Evolutionary conservation across 2,113 vertebrate species (phyloP), one percentile per base, ranked within the genome.

Genomic region (Procavia capensis): DNA sequence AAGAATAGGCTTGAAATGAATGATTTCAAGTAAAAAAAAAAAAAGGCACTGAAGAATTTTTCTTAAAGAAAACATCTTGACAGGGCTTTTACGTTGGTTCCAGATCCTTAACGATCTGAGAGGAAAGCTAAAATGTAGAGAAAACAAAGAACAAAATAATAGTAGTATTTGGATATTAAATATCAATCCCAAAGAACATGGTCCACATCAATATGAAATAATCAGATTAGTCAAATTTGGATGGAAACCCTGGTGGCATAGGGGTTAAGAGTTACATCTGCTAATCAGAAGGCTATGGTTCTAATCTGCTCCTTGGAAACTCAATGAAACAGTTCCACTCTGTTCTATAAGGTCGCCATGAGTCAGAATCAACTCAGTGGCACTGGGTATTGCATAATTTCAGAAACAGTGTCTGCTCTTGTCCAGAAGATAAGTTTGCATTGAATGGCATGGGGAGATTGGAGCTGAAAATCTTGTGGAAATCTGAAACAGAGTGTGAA

Each of bases 191-290:
- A 59, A 93, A 89, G 47, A 63, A 41, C 63, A 79, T 41, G 63
- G 66, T 43, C 16, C 6, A 82, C 39, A 25, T 78, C 45, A 43
- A 14, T 57, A 83, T 75, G 75, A 94, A 85, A 83, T 57, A 54
- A 68, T 83, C 57, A 75, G 27, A 83, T 66, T 64, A 43, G 39
- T 87, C 61, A 85, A 59, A 88, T 97, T 85, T 59, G 63, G 6
- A 78, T 84, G n/a, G n/a, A n/a, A n/a, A n/a, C n/a, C n/a, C n/a
- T n/a, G n/a, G n/a, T n/a, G n/a, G n/a, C n/a, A n/a, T n/a, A n/a
- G n/a, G n/a, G n/a, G n/a, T n/a, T n/a, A n/a, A n/a, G n/a, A n/a
- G n/a, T n/a, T n/a, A n/a, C n/a, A n/a, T n/a, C n/a, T n/a, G n/a
- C n/a, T n/a, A n/a, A n/a, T n/a, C n/a, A n/a, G n/a, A n/a, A n/a